Evolutionary conservation across 2,888 invertebrate genomes (phyloP), one percentile per base, ranked within the genome.

Genomic region (Drosophila subsilvestris): DNA sequence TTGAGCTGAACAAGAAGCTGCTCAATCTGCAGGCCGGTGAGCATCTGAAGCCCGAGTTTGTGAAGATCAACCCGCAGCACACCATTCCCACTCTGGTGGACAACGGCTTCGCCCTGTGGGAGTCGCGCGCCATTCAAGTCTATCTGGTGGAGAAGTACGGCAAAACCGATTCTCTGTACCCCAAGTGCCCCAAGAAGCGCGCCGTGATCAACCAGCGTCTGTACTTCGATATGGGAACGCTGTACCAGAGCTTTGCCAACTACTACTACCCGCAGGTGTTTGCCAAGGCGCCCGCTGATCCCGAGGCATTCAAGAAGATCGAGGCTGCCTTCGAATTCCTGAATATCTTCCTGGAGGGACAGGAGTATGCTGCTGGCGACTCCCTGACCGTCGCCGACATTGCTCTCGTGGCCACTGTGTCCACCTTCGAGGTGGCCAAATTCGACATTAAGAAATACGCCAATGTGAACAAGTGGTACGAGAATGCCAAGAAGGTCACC

Each of bases 11-110:
- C 89, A 91, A 94, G 65, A 96, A 95, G 89, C 49, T 91, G 5
- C 88, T 93, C n/a, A 92, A 95, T 87, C 89, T 96, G 51, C 93
- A 93, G 93, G 92, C 92, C 54, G 94, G 94, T 1, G 95, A 95
- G 82, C 95, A 96, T 42, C 83, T 95, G 67, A 95, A 93, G 63
- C 95, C 96, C 0, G 96, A 95, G 86, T 96, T 93, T 85, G 0
- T 96, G 47, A 95, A 95, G 93, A 91, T 97, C 48, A 97, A 97
- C 91, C 96, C 97, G 0, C 96, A 97, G 92, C 97, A 97, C 91
- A 95, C 95, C 43, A 94, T 98, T 70, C 98, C 98, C 9, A 97
- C 97, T 0, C 91, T 98, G 62, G 95, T 96, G 73, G 98, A 98
- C 92, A 95, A 96, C 86, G 97, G 96, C 0, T 95, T 97, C 89